Evolutionary conservation across 1,140 invertebrate genomes (phyloP).

Genomic region (Apis florea): DNA sequence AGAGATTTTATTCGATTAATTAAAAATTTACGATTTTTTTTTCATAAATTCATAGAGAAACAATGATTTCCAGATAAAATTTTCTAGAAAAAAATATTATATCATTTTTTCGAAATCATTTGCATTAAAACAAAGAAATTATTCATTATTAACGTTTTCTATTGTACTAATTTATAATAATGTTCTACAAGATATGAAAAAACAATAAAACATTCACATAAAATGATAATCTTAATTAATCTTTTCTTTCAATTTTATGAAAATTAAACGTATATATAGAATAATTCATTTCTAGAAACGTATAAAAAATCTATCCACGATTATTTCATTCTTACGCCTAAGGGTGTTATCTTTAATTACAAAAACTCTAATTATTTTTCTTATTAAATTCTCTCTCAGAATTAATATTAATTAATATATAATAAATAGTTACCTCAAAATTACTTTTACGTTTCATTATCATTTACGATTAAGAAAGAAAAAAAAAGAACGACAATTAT

Average conservation of each 20-base stretch:
- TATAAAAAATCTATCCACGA: neutral
- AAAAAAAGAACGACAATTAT: neutral
- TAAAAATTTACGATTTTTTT: neutral
- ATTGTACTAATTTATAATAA: too few relatives aligned
- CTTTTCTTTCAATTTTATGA: neutral
- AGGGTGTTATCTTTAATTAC: too few relatives aligned
- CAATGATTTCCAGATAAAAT: neutral
- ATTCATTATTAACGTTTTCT: too few relatives aligned
- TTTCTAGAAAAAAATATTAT: neutral
- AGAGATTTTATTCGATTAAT: neutral
- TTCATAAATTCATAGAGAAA: neutral
- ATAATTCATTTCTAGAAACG: too few relatives aligned
- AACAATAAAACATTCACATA: neutral
- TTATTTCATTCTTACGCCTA: neutral
- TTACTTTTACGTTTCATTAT: neutral
- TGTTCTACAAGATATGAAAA: too few relatives aligned
- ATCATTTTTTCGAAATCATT: neutral
- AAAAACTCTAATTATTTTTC: neutral
- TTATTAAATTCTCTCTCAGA: slow-evolving; percentile 8
- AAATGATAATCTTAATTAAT: too few relatives aligned
- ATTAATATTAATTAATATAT: too few relatives aligned
- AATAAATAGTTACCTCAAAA: neutral
- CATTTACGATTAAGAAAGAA: neutral
- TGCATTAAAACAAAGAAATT: neutral
- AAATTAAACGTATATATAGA: neutral